Evolutionary conservation across 2,113 vertebrate genomes (phyloP), one percentile per base, ranked within the genome.

Genomic region (Semnopithecus entellus): DNA sequence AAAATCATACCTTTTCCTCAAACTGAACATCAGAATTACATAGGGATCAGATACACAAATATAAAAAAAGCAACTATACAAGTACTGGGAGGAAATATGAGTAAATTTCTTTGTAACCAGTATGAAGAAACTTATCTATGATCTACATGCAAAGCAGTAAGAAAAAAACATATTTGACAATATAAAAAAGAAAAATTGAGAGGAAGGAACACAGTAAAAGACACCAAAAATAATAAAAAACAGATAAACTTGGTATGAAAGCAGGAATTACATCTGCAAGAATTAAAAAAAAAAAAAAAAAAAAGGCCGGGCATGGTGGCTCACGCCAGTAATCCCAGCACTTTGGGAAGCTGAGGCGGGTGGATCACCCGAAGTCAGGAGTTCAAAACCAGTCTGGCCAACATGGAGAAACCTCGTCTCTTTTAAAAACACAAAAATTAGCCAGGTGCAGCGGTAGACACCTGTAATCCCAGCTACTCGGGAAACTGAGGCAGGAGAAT

Each of bases 61-160:
- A 48, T 84, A 30, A 93, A 79, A 92, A 84, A 75, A 40, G 68
- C 50, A 84, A 86, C 20, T 75, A 79, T 27, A 50, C 3, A 59
- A 94, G 61, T 81, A 91, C 43, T 73, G 87, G 43, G 81, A 92
- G 22, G 38, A 83, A 75, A 94, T 52, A 35, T 3, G 25, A 85
- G 45, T 59, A 91, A 59, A 45, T 72, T 91, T 68, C 61, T 80
- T 40, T 59, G 12, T 66, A 61, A 81, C 35, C 7, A 73, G 11
- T 45, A 30, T 66, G 30, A 83, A 5, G 17, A 82, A 66, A 82
- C 8, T 59, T 85, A 70, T 57, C 27, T 50, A 81, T 81, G 83
- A 66, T 66, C 55, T 45, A 91, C 79, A 95, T 55, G 27, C 52
- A 91, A 61, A 86, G 48, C 52, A 95, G 38, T 80, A 91, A 79